Conservation (phyloP, 2,888 invertebrate genomes). For the Drosophila meridionalis region DNA sequence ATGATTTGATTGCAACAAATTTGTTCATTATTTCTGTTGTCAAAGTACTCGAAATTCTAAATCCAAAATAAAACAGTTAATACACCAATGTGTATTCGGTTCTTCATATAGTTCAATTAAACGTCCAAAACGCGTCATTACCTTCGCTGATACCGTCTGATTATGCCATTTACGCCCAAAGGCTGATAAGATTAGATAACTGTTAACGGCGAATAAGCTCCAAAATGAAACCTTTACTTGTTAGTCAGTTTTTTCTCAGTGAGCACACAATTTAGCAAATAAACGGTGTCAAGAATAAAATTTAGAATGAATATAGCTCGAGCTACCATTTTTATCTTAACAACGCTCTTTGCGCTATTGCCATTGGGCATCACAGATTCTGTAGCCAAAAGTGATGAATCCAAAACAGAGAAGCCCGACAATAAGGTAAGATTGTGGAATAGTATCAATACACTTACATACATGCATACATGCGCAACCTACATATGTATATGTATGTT, state of each 20-base stretch:
- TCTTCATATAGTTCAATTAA: not conserved
- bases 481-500: not conserved
- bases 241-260: slow-evolving; percentile 37
- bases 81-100: not conserved
- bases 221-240: slow-evolving; percentile 31
- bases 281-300: not conserved
- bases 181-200: slow-evolving; percentile 56
- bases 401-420: slow-evolving; percentile 5
- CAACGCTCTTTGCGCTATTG: slow-evolving; percentile 20
- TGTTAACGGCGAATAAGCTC: slow-evolving; percentile 31
- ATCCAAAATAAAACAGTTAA: not conserved
- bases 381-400: slow-evolving; percentile 10
- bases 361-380: slow-evolving; percentile 6
- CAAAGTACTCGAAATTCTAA: not conserved
- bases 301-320: slow-evolving; percentile 29
- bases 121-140: slow-evolving; percentile 6
- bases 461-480: not conserved
- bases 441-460: not conserved
- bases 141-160: slow-evolving; percentile 6
- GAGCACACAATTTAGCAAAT: slow-evolving; percentile 11
- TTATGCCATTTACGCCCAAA: slow-evolving; percentile 14
- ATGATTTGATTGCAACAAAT: not conserved
- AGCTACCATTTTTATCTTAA: slow-evolving; percentile 6
- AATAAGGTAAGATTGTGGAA: slow-evolving; percentile 21
- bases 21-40: not conserved